phyloP scores from a whole-genome alignment of 1,140 invertebrate species.

The Thaumatotibia leucotreta region DNA sequence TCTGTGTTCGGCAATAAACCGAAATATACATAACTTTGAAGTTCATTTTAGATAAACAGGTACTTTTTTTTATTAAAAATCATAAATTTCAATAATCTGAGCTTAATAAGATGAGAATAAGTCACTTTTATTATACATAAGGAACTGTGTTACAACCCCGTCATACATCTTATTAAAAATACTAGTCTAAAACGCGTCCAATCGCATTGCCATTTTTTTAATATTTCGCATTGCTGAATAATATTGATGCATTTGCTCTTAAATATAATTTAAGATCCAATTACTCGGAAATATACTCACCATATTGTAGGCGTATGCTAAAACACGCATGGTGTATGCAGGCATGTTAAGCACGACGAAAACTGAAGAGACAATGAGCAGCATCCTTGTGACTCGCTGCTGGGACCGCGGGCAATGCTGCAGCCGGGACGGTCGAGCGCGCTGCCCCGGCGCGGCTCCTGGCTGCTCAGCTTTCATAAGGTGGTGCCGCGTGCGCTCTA shows the following conservation, averaged over 20 bases:
- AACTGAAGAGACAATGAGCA: constrained; percentile 87
- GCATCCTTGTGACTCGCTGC: constrained; percentile 88
- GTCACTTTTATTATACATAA: too few species aligned
- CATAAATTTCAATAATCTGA: too few species aligned
- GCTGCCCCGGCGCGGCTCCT: constrained; percentile 36
- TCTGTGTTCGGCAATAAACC: too few species aligned
- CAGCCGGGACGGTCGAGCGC: constrained; percentile 29
- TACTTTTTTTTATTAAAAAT: too few species aligned
- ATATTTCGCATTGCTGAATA: neutral
- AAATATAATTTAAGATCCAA: neutral
- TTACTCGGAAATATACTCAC: constrained; percentile 40
- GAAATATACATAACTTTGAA: too few species aligned
- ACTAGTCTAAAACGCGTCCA: too few species aligned
- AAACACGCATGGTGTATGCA: constrained; percentile 80
- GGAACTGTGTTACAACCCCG: too few species aligned
- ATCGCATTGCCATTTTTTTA: neutral
- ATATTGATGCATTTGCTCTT: neutral
- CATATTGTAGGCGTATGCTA: constrained; percentile 74
- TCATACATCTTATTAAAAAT: too few species aligned
- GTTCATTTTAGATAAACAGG: too few species aligned
- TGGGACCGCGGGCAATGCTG: constrained; percentile 62
- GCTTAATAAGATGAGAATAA: too few species aligned
- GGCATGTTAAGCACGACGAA: constrained; percentile 89
- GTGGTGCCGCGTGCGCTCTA: constrained; percentile 42
- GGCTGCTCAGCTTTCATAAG: constrained; percentile 49